phyloP scores from a whole-genome alignment of 2,797 vertebrate species.

The Dermochelys coriacea region DNA sequence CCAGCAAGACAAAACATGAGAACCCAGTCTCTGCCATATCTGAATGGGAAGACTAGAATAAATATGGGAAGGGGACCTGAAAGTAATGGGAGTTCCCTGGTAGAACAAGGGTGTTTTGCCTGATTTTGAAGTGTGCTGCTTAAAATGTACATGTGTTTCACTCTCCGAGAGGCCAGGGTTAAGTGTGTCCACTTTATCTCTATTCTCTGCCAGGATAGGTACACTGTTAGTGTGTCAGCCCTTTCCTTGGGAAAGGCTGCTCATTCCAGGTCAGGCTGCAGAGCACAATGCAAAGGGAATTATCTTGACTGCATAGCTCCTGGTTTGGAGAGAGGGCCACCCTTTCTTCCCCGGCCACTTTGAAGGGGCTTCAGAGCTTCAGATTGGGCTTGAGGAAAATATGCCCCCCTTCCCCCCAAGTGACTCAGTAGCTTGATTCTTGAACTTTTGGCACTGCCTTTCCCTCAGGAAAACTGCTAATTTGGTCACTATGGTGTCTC shows the following conservation, averaged over 20 bases:
- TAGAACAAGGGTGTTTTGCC: background rate
- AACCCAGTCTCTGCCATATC: background rate
- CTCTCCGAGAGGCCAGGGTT: background rate
- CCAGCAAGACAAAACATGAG: background rate
- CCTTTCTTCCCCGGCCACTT: background rate
- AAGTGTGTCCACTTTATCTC: fast-evolving
- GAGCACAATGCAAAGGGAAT: background rate
- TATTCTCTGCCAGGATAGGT: slow-evolving; percentile 22
- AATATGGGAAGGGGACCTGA: background rate
- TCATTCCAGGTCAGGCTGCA: background rate
- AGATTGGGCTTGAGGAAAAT: slow-evolving; percentile 31
- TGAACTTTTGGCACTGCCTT: background rate
- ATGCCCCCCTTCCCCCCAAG: background rate
- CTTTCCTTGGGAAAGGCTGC: slow-evolving; percentile 54
- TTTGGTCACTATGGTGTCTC: background rate
- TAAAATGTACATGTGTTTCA: background rate
- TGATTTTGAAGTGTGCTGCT: background rate
- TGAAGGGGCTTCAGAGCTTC: background rate
- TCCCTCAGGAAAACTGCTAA: background rate
- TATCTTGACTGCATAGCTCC: slow-evolving; percentile 10
- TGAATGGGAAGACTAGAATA: background rate
- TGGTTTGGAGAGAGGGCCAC: background rate
- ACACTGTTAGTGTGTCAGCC: slow-evolving; percentile 14
- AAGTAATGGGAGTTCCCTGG: background rate
- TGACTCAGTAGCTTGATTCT: background rate